These are phyloP conservation scores for Octopus sinensis DNA, from an alignment of 1,140 invertebrate species.

Conservation along the genomic window DNA sequence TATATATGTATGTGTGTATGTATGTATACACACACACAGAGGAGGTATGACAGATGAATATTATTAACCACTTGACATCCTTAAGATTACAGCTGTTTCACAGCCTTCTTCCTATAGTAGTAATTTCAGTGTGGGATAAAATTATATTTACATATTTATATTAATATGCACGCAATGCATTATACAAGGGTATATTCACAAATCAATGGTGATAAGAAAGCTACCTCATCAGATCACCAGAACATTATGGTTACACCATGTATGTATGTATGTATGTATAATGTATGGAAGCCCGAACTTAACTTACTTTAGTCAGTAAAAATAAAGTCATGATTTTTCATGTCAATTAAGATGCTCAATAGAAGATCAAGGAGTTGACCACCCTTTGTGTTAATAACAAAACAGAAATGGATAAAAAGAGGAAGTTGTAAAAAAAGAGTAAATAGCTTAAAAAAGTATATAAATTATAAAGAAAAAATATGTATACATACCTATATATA, in stretches of 20 bases:
- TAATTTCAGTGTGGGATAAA: background rate
- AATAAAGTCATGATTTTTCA: too few relatives aligned
- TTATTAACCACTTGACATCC: background rate
- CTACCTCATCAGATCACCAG: background rate
- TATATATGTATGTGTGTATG: too few relatives aligned
- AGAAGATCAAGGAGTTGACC: too few relatives aligned
- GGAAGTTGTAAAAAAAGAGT: too few relatives aligned
- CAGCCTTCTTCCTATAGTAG: background rate
- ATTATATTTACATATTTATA: background rate
- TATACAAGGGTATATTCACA: background rate
- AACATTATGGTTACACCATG: background rate
- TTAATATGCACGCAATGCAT: background rate
- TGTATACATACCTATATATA: too few relatives aligned
- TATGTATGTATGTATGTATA: background rate
- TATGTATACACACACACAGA: background rate
- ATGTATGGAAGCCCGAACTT: too few relatives aligned
- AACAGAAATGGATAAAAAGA: too few relatives aligned
- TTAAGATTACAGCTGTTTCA: background rate
- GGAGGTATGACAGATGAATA: background rate
- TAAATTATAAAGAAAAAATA: too few relatives aligned
- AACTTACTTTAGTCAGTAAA: too few relatives aligned
- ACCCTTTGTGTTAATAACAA: too few relatives aligned
- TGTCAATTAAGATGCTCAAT: too few relatives aligned
- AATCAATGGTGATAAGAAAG: background rate
- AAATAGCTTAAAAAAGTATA: too few relatives aligned